phyloP scores from a whole-genome alignment of 2,113 vertebrate genomes.

The Antechinus stuartii region DNA sequence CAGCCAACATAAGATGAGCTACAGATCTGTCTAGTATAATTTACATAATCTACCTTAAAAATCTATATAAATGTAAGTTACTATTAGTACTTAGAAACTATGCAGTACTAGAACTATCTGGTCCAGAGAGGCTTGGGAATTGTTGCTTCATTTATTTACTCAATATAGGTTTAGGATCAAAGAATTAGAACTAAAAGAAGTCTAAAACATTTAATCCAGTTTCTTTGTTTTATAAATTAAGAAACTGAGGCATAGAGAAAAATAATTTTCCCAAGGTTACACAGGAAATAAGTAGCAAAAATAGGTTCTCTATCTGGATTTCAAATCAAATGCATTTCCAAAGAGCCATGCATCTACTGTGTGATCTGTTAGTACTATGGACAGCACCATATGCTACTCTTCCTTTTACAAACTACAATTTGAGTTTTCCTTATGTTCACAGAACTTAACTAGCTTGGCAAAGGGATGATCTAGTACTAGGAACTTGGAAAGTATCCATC shows the following conservation, averaged over 20 bases:
- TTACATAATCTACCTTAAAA: not conserved
- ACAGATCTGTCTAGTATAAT: not conserved
- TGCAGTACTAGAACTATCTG: not conserved
- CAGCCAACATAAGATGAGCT: not conserved
- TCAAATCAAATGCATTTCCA: not conserved
- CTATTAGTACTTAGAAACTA: not conserved
- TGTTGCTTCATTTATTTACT: not conserved
- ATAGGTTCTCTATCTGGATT: not conserved
- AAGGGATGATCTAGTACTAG: not conserved
- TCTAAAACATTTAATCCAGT: not conserved
- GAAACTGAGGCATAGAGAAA: not conserved
- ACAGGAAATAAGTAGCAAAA: not conserved
- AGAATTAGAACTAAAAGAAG: not conserved
- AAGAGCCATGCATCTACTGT: not conserved
- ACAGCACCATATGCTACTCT: not conserved
- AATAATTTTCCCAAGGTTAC: not conserved
- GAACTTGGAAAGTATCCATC: not conserved
- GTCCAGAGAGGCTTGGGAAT: not conserved
- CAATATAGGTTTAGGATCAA: not conserved
- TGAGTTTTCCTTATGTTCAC: not conserved
- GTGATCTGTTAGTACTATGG: not conserved
- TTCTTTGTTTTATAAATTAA: not conserved
- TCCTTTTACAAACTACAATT: not conserved
- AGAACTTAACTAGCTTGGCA: not conserved
- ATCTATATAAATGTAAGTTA: not conserved